Conservation (phyloP, 2,888 invertebrate species). For the Pimpla rufipes region DNA sequence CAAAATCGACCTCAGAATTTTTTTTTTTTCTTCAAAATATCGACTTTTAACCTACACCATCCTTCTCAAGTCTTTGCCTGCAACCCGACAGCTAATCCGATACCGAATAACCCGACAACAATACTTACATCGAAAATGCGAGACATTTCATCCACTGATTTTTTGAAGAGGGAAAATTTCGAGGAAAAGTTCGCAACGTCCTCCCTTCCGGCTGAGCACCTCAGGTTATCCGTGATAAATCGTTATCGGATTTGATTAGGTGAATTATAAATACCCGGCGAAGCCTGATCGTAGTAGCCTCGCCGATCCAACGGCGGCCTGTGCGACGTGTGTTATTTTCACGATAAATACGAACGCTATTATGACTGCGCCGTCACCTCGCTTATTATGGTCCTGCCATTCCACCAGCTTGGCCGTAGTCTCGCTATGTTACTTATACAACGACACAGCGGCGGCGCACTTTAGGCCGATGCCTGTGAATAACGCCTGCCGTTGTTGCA, state of each 20-base stretch:
- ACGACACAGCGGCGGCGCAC: not conserved
- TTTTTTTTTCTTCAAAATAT: too few relatives aligned
- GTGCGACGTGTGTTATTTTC: slow-evolving; percentile 1
- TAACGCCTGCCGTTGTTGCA: slow-evolving; percentile 7
- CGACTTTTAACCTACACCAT: too few relatives aligned
- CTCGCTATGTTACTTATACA: slow-evolving; percentile 7
- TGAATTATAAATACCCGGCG: slow-evolving; percentile 2
- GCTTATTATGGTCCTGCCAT: slow-evolving; percentile 18
- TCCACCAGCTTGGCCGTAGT: not conserved
- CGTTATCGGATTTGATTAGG: slow-evolving; percentile 11
- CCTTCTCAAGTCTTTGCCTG: too few relatives aligned
- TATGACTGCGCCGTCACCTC: slow-evolving; percentile 26
- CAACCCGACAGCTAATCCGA: too few relatives aligned
- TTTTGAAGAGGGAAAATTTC: too few relatives aligned
- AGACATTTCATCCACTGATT: too few relatives aligned
- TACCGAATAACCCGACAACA: too few relatives aligned
- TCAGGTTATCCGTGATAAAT: not conserved
- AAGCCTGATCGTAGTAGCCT: not conserved
- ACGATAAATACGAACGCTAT: slow-evolving; percentile 38
- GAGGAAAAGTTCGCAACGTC: not conserved
- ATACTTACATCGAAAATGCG: too few relatives aligned
- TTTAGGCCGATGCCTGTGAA: slow-evolving; percentile 15
- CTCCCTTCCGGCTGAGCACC: not conserved
- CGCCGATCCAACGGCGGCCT: slow-evolving; percentile 7
- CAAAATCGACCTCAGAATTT: too few relatives aligned